A percentile compares a stretch with the other conserved stretches of the same genome.
Evolutionary conservation across 1,140 invertebrate species (phyloP).

Genomic region (Cataglyphis hispanica): DNA sequence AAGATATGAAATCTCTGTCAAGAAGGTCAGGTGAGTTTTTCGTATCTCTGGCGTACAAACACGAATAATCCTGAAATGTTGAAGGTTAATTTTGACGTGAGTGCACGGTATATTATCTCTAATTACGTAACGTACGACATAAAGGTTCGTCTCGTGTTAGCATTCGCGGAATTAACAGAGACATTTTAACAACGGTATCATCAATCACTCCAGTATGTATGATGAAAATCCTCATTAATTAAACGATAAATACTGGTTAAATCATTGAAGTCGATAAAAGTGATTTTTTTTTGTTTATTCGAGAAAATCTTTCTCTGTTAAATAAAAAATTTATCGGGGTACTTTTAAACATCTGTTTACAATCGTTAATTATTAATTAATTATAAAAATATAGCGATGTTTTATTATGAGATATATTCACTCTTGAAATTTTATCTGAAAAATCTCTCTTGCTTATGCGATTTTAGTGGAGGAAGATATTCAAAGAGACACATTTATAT

Average conservation of each 20-base stretch:
- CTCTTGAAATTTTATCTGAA: neutral
- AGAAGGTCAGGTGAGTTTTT: neutral
- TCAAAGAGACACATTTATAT: neutral
- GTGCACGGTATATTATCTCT: conserved; percentile 11
- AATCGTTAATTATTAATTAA: conserved; percentile 4
- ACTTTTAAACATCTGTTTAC: neutral
- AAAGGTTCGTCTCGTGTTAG: neutral
- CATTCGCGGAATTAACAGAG: conserved; percentile 23
- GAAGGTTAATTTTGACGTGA: conserved; percentile 36
- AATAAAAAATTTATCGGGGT: no score
- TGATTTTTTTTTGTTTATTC: no score
- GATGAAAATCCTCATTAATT: conserved; percentile 4
- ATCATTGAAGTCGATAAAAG: neutral
- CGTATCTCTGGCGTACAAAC: neutral
- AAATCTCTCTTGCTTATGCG: neutral
- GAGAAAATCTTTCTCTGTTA: neutral
- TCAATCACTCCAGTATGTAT: conserved; percentile 7
- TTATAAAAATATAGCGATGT: neutral
- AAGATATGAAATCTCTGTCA: neutral
- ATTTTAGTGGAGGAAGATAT: neutral
- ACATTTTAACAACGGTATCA: neutral
- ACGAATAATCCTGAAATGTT: neutral
- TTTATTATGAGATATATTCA: neutral
- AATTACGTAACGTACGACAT: conserved; percentile 12
- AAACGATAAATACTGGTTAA: neutral